Base-by-base conservation (phyloP, 1,140 invertebrate species). In the Pseudomyrmex cubaensis region DNA sequence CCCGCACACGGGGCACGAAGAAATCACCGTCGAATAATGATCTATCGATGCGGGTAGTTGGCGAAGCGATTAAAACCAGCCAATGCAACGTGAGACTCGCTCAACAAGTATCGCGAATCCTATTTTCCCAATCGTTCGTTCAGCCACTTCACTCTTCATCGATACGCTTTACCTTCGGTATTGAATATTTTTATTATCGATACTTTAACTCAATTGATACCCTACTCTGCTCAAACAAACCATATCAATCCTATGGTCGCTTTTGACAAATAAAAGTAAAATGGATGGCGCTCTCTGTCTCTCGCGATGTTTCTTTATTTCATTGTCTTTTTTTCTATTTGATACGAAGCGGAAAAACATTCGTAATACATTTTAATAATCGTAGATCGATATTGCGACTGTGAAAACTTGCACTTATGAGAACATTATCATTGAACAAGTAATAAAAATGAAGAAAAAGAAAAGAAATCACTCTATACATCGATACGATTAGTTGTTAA, bases 11-110 rank as follows among this genome's bases (percentile, higher is more conserved):
- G 48, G 61, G 50, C 61, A 76, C 66, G 76, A 80, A 80, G 76
- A 80, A 80, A 80, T 80, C 76, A 80, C 70, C 54, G 66, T 80
- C 76, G 76, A 80, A 80, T 80, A 80, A 80, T 80, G 76, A 80
- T 61, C 67, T 22, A 80, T 80, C 76, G 76, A 61, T 80, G 66
- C 66, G 66, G 54, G 76, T n/a, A 44, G 54, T 59, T 72, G 54
- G 76, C 59, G 76, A 80, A 80, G 54, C 66, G 54, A 69, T 80
- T 80, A 72, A 80, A 72, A 72, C 20, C 22, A 17, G 15, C 54
- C 76, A 72, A 72, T 72, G 66, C 66, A 12, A 80, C 44, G 66
- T 22, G 66, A 61, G 52, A 7, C 15, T 46, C 66, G 54, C 66
- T 80, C 76, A 72, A 80, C 76, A 80, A 80, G 76, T 78, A 69